Evolutionary conservation across 1,140 invertebrate species (phyloP).

Genomic region (Chlorops oryzae): DNA sequence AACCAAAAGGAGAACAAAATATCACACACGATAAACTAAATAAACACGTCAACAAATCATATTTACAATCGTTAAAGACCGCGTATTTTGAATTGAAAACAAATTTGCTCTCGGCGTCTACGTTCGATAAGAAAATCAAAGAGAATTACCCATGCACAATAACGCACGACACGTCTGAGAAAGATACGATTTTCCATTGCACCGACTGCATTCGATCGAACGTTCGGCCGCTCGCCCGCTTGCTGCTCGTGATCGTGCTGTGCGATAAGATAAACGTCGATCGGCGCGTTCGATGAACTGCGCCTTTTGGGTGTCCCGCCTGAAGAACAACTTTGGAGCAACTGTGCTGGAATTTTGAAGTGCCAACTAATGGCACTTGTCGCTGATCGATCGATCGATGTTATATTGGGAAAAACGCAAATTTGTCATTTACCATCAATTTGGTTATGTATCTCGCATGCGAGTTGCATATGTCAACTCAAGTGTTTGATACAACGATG

Average conservation of each 20-base stretch:
- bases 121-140: constrained; percentile 35
- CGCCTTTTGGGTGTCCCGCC: too few relatives aligned
- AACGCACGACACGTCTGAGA: too few relatives aligned
- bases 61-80: constrained; percentile 26
- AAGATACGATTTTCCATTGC: too few relatives aligned
- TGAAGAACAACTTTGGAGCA: too few relatives aligned
- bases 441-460: not conserved
- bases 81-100: constrained; percentile 43
- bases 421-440: not conserved
- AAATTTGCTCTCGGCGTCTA: constrained; percentile 40
- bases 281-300: too few relatives aligned
- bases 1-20: constrained; percentile 11
- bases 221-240: too few relatives aligned
- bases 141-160: constrained; percentile 16
- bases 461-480: constrained; percentile 29
- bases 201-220: too few relatives aligned
- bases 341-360: too few relatives aligned
- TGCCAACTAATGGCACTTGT: too few relatives aligned
- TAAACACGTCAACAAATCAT: constrained; percentile 25
- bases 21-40: constrained; percentile 19
- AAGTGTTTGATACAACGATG: too few relatives aligned
- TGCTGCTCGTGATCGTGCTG: too few relatives aligned
- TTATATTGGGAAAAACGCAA: not conserved
- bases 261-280: too few relatives aligned
- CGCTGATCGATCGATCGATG: not conserved